Evolutionary conservation across 2,113 vertebrate species (phyloP).

Genomic region (Coreoperca whiteheadi): DNA sequence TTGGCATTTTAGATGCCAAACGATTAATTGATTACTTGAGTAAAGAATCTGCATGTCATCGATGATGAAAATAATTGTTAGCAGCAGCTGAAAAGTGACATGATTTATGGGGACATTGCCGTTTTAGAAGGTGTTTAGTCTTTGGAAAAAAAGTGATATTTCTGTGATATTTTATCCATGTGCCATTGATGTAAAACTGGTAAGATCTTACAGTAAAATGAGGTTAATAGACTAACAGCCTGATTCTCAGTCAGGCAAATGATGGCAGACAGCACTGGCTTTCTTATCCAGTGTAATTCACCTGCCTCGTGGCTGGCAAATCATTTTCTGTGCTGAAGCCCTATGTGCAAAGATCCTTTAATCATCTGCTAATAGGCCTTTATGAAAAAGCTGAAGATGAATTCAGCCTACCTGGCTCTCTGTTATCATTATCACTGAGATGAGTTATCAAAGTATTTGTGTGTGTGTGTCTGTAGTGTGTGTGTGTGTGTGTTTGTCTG

Average conservation of each 20-base stretch:
- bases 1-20: not conserved
- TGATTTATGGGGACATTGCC: slow-evolving; percentile 39
- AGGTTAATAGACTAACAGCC: slow-evolving; percentile 79
- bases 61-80: slow-evolving; percentile 31
- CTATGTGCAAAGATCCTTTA: slow-evolving; percentile 80
- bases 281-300: slow-evolving; percentile 76
- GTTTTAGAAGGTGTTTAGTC: not conserved
- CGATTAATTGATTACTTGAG: not conserved
- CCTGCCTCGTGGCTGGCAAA: slow-evolving; percentile 74
- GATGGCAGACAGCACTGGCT: slow-evolving; percentile 73
- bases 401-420: slow-evolving; percentile 78
- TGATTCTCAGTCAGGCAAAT: slow-evolving; percentile 73
- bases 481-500: slow-evolving; percentile 38
- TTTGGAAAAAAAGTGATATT: slow-evolving; percentile 12
- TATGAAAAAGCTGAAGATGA: slow-evolving; percentile 83
- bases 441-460: slow-evolving; percentile 79
- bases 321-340: slow-evolving; percentile 72
- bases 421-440: slow-evolving; percentile 76
- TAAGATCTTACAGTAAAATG: slow-evolving; percentile 67
- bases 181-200: slow-evolving; percentile 63
- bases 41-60: not conserved
- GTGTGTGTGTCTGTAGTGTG: slow-evolving; percentile 53
- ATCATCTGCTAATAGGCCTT: slow-evolving; percentile 83
- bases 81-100: slow-evolving; percentile 14
- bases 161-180: slow-evolving; percentile 46